phyloP scores from a whole-genome alignment of 1,140 invertebrate genomes.

The Lordiphosa stackelbergi region DNA sequence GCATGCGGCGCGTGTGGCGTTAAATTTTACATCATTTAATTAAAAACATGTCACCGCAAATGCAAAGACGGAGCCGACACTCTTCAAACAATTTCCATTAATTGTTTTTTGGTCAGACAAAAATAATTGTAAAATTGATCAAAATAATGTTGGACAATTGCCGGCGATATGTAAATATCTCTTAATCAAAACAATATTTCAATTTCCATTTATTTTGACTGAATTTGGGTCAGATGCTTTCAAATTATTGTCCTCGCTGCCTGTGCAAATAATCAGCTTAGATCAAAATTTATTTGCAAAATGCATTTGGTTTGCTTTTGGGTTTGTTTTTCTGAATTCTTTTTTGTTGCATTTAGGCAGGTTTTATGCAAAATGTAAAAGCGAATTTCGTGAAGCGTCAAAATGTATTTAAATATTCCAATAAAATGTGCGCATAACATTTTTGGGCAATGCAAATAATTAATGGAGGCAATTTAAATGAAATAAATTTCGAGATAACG shows the following conservation, averaged over 20 bases:
- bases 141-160: slow-evolving; percentile 9
- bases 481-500: not conserved
- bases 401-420: slow-evolving; percentile 59
- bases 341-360: slow-evolving; percentile 32
- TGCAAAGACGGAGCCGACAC: slow-evolving; percentile 1
- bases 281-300: slow-evolving; percentile 48
- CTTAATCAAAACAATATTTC: slow-evolving; percentile 37
- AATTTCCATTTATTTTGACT: slow-evolving; percentile 19
- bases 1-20: slow-evolving; percentile 41
- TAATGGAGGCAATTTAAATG: not conserved
- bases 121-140: slow-evolving; percentile 44
- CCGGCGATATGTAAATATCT: slow-evolving; percentile 8
- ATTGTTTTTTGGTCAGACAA: slow-evolving; percentile 20
- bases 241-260: slow-evolving; percentile 10
- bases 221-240: slow-evolving; percentile 38
- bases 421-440: slow-evolving; percentile 21
- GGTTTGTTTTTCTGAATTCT: slow-evolving; percentile 9
- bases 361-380: slow-evolving; percentile 33
- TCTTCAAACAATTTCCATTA: slow-evolving; percentile 14
- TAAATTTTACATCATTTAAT: slow-evolving; percentile 61
- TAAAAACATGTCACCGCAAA: slow-evolving; percentile 47
- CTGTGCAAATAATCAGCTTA: slow-evolving; percentile 58
- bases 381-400: slow-evolving; percentile 36
- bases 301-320: slow-evolving; percentile 28
- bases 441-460: slow-evolving; percentile 1